Conservation (phyloP, 1,140 invertebrate genomes). For the Pentalonia nigronervosa region DNA sequence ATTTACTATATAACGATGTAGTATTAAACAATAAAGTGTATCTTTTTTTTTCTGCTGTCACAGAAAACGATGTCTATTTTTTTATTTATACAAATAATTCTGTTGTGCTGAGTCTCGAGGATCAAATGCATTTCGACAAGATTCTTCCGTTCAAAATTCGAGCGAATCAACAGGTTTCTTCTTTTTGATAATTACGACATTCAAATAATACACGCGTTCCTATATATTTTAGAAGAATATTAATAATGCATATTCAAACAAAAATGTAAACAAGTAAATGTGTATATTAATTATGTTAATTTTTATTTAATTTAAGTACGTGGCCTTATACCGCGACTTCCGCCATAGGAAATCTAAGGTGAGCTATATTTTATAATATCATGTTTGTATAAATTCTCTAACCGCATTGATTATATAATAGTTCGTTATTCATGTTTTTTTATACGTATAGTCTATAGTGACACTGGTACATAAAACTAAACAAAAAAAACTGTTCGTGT, state of each 20-base stretch:
- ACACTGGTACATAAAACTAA: neutral
- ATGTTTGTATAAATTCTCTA: neutral
- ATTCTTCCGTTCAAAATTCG: neutral
- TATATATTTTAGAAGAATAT: neutral
- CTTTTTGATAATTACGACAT: neutral
- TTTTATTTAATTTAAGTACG: neutral
- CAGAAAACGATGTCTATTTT: too few relatives aligned
- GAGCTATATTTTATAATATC: neutral
- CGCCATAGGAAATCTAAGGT: constrained; percentile 2
- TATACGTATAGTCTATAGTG: neutral
- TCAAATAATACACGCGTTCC: neutral
- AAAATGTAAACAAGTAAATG: constrained; percentile 19
- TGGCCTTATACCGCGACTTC: constrained; percentile 9
- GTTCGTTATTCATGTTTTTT: neutral
- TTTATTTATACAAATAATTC: neutral
- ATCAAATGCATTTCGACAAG: neutral
- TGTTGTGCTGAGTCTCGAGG: neutral
- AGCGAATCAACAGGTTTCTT: constrained; percentile 23
- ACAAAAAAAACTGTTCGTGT: neutral
- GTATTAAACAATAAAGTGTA: neutral
- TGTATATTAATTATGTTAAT: neutral
- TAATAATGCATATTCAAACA: neutral
- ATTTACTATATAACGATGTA: neutral
- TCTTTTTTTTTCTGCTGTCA: neutral
- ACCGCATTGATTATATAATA: neutral